Evolutionary conservation across 2,113 vertebrate genomes (phyloP), one percentile per base, ranked within the genome.

Genomic region (Siniperca knerii): DNA sequence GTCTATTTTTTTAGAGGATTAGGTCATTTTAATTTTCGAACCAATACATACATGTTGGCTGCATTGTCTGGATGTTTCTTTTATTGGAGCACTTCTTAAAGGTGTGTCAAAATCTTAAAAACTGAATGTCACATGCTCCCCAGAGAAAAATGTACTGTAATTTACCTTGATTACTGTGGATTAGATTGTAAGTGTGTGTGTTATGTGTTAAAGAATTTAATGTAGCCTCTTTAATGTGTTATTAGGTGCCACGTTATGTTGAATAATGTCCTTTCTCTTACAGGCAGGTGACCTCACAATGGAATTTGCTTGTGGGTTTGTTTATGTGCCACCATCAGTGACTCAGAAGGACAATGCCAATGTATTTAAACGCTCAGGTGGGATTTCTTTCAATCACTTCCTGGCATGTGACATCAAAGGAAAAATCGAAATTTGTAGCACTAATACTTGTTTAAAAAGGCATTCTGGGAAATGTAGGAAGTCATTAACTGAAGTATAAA

Each of bases 261-360:
- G 12, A 61, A 57, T 57, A 3, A 6, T 44, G 0, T 75, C 18
- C 4, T 48, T 54, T 79, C 15, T 68, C 29, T 66, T 18, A 8
- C 40, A 81, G 62, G 25, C 78, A 78, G 73, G 35, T 57, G 44
- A 48, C 48, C 55, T 48, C 60, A 81, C 71, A 9, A 96, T 96
- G 95, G 95, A 96, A 82, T 95, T 96, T 89, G 94, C 94, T 65
- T 95, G 94, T 83, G 84, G 69, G 29, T 96, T 92, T 92, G 90
- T 95, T 84, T 95, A 95, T 62, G 90, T 94, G 46, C 86, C 89
- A 1, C 91, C 91, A 6, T 23, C 75, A 13, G 21, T 67, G 86
- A 85, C 4, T 82, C 89, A 87, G 74, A 91, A 64, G 70, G 82
- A 83, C 8, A 79, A 40, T 21, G 64, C 21, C 23, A 78, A 76